phyloP scores from a whole-genome alignment of 1,140 invertebrate species.

The Brachionus plicatilis region DNA sequence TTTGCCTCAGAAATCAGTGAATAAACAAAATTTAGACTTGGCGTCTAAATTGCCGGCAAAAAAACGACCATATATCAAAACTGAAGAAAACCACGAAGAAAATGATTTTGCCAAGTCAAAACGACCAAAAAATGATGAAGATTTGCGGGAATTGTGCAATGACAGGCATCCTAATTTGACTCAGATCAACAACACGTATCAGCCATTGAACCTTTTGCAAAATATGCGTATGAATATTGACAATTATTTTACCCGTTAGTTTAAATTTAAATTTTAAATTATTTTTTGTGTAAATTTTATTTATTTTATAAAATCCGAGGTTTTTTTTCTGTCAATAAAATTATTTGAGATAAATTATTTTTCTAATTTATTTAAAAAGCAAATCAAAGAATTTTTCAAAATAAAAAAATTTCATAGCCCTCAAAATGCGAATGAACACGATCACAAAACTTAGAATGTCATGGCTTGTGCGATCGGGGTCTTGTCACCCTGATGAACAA shows the following conservation, averaged over 20 bases:
- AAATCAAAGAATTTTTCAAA: too few relatives aligned
- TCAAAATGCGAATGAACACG: too few relatives aligned
- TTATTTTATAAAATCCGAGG: not conserved
- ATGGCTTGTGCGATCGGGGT: too few relatives aligned
- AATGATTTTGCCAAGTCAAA: not conserved
- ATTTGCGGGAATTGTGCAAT: not conserved
- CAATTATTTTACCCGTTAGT: not conserved
- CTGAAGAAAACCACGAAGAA: not conserved
- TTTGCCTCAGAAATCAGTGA: not conserved
- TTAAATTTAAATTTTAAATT: not conserved
- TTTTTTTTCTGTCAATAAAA: not conserved
- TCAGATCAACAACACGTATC: not conserved
- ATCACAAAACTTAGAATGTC: too few relatives aligned
- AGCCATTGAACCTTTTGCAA: slow-evolving; percentile 8
- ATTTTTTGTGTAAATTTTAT: not conserved
- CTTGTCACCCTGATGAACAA: too few relatives aligned
- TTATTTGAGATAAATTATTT: too few relatives aligned
- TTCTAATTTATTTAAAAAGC: not conserved
- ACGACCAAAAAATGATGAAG: not conserved
- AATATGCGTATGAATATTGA: slow-evolving; percentile 29
- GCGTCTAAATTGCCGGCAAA: slow-evolving; percentile 1
- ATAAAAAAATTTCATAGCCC: too few relatives aligned
- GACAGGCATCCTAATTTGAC: not conserved
- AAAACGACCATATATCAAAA: not conserved
- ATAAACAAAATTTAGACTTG: not conserved